Evolutionary conservation across 2,888 invertebrate genomes (phyloP), one percentile per base, ranked within the genome.

Genomic region (Acleris cristana): DNA sequence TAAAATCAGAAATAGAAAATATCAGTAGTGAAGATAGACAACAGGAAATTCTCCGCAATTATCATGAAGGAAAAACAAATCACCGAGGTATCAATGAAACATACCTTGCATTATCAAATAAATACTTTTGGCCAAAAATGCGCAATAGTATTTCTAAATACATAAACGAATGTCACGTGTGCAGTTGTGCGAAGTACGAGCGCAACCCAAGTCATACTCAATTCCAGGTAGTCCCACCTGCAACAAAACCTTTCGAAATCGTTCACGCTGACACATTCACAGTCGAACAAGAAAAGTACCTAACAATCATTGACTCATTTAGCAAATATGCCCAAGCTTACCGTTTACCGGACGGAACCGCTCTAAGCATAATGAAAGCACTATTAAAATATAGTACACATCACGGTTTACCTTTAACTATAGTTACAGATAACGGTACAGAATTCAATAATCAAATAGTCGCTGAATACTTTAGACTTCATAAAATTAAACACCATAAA

Each of bases 381-480:
- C 12, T 49, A 18, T 12, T 66, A 21, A 48, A 49, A n/a, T 64
- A 53, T 53, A 58, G 26, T 7, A 59, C 67, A 6, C 70, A 70
- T 51, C 70, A 70, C 30, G 70, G 70, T 3, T 1, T 70, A 14
- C 65, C 70, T 26, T 30, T 67, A 10, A 67, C 67, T 6, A 23
- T 70, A 18, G 48, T 64, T 16, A 70, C 70, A 2, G 64, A 70
- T 49, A 49, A 51, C 16, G 60, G 60, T 3, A 51, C 72, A 0
- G 72, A 73, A 62, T 73, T 73, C 40, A 70, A 68, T 0, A 72
- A 74, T 12, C 70, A 70, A 48, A 3, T 72, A 6, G 54, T 72
- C n/a, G 3, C 56, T 0, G 72, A 74, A 56, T 75, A 72, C 26
- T 6, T 18, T 2, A 51, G 64, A 12, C 5, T 72, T 5, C 73